These are phyloP conservation scores for Eurois occulta DNA, from an alignment of 2,888 invertebrate species.

Conservation along the genomic window DNA sequence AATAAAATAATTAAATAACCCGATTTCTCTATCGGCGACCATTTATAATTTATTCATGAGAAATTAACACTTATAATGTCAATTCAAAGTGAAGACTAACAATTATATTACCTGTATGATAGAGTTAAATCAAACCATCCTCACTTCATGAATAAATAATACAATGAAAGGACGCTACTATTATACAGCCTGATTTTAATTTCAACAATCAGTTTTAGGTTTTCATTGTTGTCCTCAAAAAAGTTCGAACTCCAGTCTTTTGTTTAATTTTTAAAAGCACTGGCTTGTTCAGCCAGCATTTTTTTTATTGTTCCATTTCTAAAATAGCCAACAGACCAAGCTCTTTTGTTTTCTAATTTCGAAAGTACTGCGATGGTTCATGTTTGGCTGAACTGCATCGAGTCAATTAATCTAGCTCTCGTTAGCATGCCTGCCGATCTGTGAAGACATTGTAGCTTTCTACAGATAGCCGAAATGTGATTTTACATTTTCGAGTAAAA, in stretches of 20 bases:
- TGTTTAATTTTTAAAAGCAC: slow-evolving; percentile 32
- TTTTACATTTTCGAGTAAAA: slow-evolving; percentile 16
- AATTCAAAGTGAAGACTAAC: slow-evolving; percentile 53
- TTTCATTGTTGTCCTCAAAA: slow-evolving; percentile 44
- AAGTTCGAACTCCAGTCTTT: slow-evolving; percentile 37
- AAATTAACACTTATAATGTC: slow-evolving; percentile 68
- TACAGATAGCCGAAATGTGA: not conserved
- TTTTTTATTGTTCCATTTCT: slow-evolving; percentile 25
- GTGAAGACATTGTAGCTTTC: slow-evolving; percentile 7
- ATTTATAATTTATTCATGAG: slow-evolving; percentile 64
- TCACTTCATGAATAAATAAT: slow-evolving; percentile 57
- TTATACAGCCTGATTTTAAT: slow-evolving; percentile 60
- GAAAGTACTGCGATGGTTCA: slow-evolving; percentile 5
- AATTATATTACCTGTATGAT: slow-evolving; percentile 63
- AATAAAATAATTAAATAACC: slow-evolving; percentile 41
- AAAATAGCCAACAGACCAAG: slow-evolving; percentile 25
- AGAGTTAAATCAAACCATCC: slow-evolving; percentile 56
- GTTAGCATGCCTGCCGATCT: not conserved
- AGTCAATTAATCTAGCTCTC: slow-evolving; percentile 13
- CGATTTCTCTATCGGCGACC: slow-evolving; percentile 19
- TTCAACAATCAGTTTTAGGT: slow-evolving; percentile 16
- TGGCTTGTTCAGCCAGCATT: slow-evolving; percentile 1
- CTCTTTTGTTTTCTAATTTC: slow-evolving; percentile 35
- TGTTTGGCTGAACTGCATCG: not conserved
- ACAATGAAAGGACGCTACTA: slow-evolving; percentile 21